Base-by-base conservation (phyloP, 2,888 invertebrate species). In the Periphyllus acericola region DNA sequence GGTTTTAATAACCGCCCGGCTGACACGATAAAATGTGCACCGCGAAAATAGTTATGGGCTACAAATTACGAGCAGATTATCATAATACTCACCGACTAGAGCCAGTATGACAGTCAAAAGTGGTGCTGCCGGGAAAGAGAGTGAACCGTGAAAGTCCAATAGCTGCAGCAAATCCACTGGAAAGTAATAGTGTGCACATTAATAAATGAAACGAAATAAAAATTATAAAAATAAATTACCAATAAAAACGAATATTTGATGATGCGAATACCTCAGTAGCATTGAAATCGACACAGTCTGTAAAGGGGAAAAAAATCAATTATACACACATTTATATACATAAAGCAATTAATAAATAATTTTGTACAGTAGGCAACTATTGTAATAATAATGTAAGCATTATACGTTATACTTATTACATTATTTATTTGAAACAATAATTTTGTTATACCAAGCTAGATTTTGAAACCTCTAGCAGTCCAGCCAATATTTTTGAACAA, bases 211-310 rank as follows among this genome's bases (percentile, higher is more conserved):
- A 74, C 9, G 21, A 40, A 21, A 1, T 32, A 21, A 55, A 29
- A 34, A 84, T 25, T 76, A 83, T 46, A 74, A 0, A 21, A 78
- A 29, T 46, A 89, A 94, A 96, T 96, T 93, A 98, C 98, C 98
- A 91, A 99, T 99, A 91, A 99, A 99, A 89, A 99, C 95, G 93
- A 99, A 99, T 91, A 99, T 99, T 93, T 99, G 99, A 92, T 99
- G 99, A 93, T 99, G 99, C 21, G 99, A 99, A 92, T 99, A 99
- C 83, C 99, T 95, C 90, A 99, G 93, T 90, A 99, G 93, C 96
- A 99, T 99, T 75, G 99, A 99, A 91, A 99, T 98, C 78, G 98
- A 98, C 90, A 99, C 96, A 52, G 99, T 99, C 99, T 99, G 95
- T 89, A 96, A 4, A 95, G 11, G 91, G 92, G 91, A 91, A 80